Evolutionary conservation across 1,140 invertebrate species (phyloP), one percentile per base, ranked within the genome.

Genomic region (Campoletis sonorensis): DNA sequence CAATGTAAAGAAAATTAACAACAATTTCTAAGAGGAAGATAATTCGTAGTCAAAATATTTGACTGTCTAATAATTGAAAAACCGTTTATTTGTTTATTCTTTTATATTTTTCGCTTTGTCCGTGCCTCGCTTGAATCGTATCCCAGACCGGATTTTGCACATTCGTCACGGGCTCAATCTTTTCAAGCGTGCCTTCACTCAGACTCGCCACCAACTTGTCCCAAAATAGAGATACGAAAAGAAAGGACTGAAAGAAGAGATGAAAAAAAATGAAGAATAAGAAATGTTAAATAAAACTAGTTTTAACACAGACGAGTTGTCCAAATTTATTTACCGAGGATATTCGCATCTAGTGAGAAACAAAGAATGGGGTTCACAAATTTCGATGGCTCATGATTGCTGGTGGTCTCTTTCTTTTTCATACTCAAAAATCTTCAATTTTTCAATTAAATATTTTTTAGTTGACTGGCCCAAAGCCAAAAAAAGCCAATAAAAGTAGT

Each of bases 21-120:
- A n/a, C 1, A 58, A n/a, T 21, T 58, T 11, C 18, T n/a, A 10
- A 45, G 40, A 11, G 13, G 13, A 58, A n/a, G 54, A 58, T n/a
- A n/a, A 58, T 11, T 13, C 54, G 21, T 58, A 58, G 54, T 58
- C 54, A 58, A n/a, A 58, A 58, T 58, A 58, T 58, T 58, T 58
- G 54, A 4, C 54, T 1, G 3, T 58, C 4, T n/a, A n/a, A 58
- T 58, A n/a, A 58, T 58, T 23, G 40, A n/a, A 10, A 58, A 58
- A n/a, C 21, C 54, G 54, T 58, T 58, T 58, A 23, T 23, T 58
- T 58, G 54, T 58, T 27, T 10, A 23, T 64, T 10, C 23, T 27
- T 27, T 64, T 21, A 54, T 64, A 1, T 26, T 64, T 64, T 64
- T 23, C 2, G 23, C n/a, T 64, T 27, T 64, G 61, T 58, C 18